Evolutionary conservation across 92 coral and sea anemone genomes (phyloP).

Genomic region (Bergia puertoricense): DNA sequence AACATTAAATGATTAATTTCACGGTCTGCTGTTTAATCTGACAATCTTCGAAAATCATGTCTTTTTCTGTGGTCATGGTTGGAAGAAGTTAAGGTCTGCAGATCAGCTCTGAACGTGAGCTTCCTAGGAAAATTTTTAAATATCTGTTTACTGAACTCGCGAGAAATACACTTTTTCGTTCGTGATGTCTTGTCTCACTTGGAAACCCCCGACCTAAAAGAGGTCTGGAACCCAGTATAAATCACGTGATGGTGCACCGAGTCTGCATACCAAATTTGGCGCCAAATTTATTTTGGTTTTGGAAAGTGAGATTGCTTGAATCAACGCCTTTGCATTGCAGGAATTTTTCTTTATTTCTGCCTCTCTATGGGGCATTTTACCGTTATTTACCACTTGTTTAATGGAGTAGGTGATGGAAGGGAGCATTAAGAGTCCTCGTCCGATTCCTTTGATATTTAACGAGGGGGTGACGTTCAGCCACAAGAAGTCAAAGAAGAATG

Average conservation of each 20-base stretch:
- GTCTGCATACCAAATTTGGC: conserved; percentile 73
- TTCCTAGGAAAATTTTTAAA: too few relatives aligned
- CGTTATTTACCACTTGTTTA: conserved; percentile 17
- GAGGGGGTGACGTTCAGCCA: conserved; percentile 95
- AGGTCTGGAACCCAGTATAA: conserved; percentile 27
- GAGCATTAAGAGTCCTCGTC: conserved; percentile 91
- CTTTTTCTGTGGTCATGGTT: too few relatives aligned
- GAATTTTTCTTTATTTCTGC: conserved; percentile 4
- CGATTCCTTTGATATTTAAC: conserved; percentile 79
- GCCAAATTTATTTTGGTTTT: conserved; percentile 79
- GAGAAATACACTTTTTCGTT: too few relatives aligned
- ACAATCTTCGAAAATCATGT: too few relatives aligned
- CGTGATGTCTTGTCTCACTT: too few relatives aligned
- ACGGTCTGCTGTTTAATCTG: too few relatives aligned
- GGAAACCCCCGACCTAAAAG: background rate
- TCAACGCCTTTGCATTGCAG: background rate
- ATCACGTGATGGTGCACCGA: conserved; percentile 13
- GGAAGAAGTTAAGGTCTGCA: too few relatives aligned
- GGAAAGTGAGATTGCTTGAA: background rate
- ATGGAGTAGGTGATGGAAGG: conserved; percentile 59
- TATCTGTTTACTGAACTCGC: too few relatives aligned
- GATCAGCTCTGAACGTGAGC: too few relatives aligned
- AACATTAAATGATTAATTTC: too few relatives aligned
- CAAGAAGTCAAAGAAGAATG: conserved; percentile 70
- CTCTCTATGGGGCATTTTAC: conserved; percentile 48